phyloP scores from a whole-genome alignment of 2,888 invertebrate genomes.

The Hydraecia micacea region DNA sequence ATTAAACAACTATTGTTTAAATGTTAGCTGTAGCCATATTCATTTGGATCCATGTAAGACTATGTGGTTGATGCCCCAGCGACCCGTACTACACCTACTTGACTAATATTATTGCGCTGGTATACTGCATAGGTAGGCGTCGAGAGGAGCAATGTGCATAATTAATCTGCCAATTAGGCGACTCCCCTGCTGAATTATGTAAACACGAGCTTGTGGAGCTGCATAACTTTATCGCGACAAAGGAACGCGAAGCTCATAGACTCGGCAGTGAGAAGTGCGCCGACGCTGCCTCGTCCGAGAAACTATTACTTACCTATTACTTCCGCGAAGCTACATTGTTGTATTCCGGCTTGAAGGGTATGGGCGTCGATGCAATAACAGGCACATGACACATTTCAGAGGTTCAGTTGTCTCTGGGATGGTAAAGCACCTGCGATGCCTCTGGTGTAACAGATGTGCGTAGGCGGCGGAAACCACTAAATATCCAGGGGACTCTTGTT shows the following conservation, averaged over 20 bases:
- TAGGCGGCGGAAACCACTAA: background rate
- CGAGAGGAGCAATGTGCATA: slow-evolving; percentile 6
- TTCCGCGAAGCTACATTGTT: background rate
- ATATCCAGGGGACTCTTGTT: background rate
- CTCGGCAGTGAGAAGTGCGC: background rate
- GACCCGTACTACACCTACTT: background rate
- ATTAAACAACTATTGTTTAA: no score
- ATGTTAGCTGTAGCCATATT: background rate
- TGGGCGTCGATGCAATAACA: background rate
- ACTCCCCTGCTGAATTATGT: slow-evolving; percentile 8
- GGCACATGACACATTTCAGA: background rate
- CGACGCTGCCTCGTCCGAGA: background rate
- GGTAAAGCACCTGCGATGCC: no score
- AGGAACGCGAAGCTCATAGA: background rate
- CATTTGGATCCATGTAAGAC: no score
- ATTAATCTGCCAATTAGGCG: slow-evolving; percentile 1
- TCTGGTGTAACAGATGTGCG: background rate
- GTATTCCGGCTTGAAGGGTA: background rate
- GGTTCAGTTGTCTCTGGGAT: background rate
- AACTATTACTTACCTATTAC: no score
- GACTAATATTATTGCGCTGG: background rate
- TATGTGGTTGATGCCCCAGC: background rate
- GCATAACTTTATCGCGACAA: background rate
- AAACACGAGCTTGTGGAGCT: background rate
- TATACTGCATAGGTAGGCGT: background rate